These are phyloP conservation scores for Austrofundulus limnaeus DNA, from an alignment of 2,113 vertebrate species.

Conservation along the genomic window DNA sequence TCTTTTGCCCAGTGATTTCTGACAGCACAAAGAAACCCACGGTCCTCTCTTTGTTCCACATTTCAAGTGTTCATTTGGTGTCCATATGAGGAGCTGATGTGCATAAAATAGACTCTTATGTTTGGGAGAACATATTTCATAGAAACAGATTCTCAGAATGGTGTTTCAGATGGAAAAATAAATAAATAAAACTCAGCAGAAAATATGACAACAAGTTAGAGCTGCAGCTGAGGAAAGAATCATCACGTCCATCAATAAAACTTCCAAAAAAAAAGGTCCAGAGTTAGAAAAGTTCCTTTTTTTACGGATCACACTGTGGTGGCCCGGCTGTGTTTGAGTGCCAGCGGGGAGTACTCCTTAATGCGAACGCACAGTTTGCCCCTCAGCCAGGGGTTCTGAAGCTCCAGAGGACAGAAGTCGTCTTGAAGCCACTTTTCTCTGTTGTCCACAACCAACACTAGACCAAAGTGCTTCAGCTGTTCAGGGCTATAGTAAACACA, in stretches of 20 bases:
- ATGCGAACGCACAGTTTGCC: constrained; percentile 86
- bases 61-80: constrained; percentile 62
- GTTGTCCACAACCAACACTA: constrained; percentile 80
- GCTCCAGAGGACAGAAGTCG: constrained; percentile 84
- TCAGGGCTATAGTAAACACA: constrained; percentile 81
- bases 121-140: constrained; percentile 39
- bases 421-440: constrained; percentile 88
- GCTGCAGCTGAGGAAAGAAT: constrained; percentile 32
- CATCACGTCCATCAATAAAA: constrained; percentile 15
- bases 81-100: constrained; percentile 59
- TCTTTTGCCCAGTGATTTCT: constrained; percentile 30
- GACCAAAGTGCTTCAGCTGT: constrained; percentile 86
- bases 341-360: constrained; percentile 86
- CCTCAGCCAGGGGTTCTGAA: constrained; percentile 82
- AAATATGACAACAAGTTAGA: constrained; percentile 25
- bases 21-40: constrained; percentile 27
- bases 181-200: constrained; percentile 7
- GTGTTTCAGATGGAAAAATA: constrained; percentile 42
- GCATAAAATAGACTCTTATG: constrained; percentile 16
- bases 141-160: constrained; percentile 49
- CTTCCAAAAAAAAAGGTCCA: constrained; percentile 8
- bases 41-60: constrained; percentile 51
- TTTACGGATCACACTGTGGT: constrained; percentile 83
- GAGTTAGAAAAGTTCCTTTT: neutral
- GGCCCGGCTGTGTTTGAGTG: constrained; percentile 82